Base-by-base conservation (phyloP, 1,140 invertebrate species). In the Tetranychus urticae region DNA sequence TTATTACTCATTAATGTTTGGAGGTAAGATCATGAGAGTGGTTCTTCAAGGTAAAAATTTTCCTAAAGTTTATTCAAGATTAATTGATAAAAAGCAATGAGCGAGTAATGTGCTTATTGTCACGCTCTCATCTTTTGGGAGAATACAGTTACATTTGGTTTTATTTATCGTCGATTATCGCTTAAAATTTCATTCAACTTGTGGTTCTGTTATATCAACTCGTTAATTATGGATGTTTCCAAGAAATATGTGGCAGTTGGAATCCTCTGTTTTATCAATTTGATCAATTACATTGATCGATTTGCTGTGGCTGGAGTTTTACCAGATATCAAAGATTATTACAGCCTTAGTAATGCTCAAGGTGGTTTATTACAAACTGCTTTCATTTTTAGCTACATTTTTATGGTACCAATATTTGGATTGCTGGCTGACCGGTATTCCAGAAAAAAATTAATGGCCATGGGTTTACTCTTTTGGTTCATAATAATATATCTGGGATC, bases 271-370 rank as follows among this genome's bases (percentile, higher is more conserved):
- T 87, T 84, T 70, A 83, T 96, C 56, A 97, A 97, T 76, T 78
- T 96, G 58, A 88, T 97, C 67, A 97, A 97, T 75, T 97, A 97
- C 70, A 96, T 97, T 88, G 92, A 97, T 73, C 81, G 92, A 71
- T 94, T 85, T 69, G 96, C 91, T 13, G 77, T 97, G 59, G 89
- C 91, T 68, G 88, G 88, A 65, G 81, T 97, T 47, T 75, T 97
- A 55, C 70, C 71, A 0, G 77, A 88, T 62, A 82, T 97, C n/a
- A 77, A 85, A 71, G 68, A 68, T 0, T 80, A 83, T 59, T 96
- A 88, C 69, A 1, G 75, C 0, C 82, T 93, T 39, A 71, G 75
- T 34, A 81, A 93, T 72, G 80, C 81, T 61, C 68, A 79, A 63
- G 83, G 78, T 35, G 94, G 94, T 1, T 74, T 97, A 4, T 75